Percentiles rank a stretch among this genome's conserved stretches.
Evolutionary conservation across 2,888 invertebrate species (phyloP).

Genomic region (Drosophila kanekoi): DNA sequence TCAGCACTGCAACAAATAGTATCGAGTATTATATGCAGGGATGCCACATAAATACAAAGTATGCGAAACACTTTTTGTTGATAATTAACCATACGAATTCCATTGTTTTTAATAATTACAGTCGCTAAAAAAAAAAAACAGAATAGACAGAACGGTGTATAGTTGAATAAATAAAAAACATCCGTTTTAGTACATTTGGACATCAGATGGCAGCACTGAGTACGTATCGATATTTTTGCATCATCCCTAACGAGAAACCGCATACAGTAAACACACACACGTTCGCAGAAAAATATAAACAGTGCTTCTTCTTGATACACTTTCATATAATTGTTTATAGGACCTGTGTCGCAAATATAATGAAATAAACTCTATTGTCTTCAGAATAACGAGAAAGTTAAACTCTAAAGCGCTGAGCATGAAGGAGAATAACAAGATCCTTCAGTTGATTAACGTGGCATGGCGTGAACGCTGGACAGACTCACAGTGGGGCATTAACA

Average conservation of each 20-base stretch:
- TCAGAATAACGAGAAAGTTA: slow-evolving; percentile 7
- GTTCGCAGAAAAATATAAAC: slow-evolving; percentile 34
- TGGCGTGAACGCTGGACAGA: slow-evolving; percentile 99
- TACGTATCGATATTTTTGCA: slow-evolving; percentile 5
- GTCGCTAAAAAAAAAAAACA: background rate
- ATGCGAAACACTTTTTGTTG: no score
- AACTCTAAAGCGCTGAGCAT: background rate
- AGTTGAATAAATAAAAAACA: background rate
- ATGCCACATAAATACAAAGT: background rate
- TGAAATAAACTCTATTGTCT: slow-evolving; percentile 8
- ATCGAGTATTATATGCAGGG: slow-evolving; percentile 6
- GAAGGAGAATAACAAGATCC: slow-evolving; percentile 87
- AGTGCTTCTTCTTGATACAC: slow-evolving; percentile 13
- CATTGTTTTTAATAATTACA: no score
- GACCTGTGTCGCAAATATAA: slow-evolving; percentile 8
- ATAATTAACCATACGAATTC: no score
- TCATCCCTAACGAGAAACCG: slow-evolving; percentile 14
- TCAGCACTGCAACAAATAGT: background rate
- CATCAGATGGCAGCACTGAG: background rate
- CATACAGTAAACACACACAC: slow-evolving; percentile 7
- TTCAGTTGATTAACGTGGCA: slow-evolving; percentile 87
- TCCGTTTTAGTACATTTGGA: background rate
- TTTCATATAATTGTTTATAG: slow-evolving; percentile 10
- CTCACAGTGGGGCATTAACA: slow-evolving; percentile 97
- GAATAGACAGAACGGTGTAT: background rate